Conservation (phyloP, 1,140 invertebrate species). For the Drosophila pallidifrons region DNA sequence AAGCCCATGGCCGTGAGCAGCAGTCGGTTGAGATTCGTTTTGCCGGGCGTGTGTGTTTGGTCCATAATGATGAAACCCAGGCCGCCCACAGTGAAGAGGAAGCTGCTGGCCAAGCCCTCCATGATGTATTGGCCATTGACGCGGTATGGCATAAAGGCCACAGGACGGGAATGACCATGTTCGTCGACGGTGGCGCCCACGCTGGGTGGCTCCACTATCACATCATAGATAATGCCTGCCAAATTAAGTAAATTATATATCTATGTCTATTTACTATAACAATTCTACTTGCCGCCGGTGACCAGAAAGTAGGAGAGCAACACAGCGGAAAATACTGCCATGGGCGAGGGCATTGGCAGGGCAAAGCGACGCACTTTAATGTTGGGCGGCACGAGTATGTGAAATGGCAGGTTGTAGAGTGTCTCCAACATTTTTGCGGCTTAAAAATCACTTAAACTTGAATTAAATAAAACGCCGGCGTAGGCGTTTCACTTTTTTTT, state of each 20-base stretch:
- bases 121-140: conserved; percentile 99
- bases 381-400: conserved; percentile 95
- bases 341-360: conserved; percentile 93
- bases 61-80: conserved; percentile 98
- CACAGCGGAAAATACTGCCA: conserved; percentile 96
- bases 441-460: not conserved
- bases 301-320: conserved; percentile 98
- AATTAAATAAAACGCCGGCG: conserved; percentile 46
- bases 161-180: conserved; percentile 96
- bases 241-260: not conserved
- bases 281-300: conserved; percentile 93
- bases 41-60: conserved; percentile 95
- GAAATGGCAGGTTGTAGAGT: conserved; percentile 92
- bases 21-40: conserved; percentile 96
- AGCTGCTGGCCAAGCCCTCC: conserved; percentile 98
- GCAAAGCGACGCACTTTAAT: conserved; percentile 93
- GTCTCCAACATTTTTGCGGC: conserved; percentile 89
- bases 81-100: conserved; percentile 97
- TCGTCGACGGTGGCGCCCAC: conserved; percentile 99
- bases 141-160: conserved; percentile 99
- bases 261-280: too few species aligned
- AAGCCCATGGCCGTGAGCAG: conserved; percentile 97
- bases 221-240: conserved; percentile 98
- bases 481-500: conserved; percentile 50
- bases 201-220: conserved; percentile 99